A percentile compares a stretch with the other conserved stretches of the same genome.
phyloP scores from a whole-genome alignment of 2,797 vertebrate species.

The Melanotaenia boesemani region DNA sequence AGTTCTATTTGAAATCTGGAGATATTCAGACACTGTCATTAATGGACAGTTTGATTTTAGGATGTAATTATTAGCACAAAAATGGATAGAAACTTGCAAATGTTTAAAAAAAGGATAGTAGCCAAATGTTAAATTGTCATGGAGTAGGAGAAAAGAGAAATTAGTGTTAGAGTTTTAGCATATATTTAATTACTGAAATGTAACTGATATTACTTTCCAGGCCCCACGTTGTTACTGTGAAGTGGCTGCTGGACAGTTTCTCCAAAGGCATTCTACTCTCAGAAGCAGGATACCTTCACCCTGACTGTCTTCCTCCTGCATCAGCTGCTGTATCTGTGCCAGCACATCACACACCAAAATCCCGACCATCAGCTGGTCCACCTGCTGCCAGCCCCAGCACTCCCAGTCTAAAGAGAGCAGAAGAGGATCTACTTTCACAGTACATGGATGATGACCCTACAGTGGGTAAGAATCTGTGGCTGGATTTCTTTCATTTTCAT shows the following conservation, averaged over 20 bases:
- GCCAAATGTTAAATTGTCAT: no score
- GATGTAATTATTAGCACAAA: neutral
- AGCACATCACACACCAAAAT: conserved; percentile 42
- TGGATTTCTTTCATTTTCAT: neutral
- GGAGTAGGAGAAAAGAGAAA: neutral
- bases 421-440: conserved; percentile 93
- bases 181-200: neutral
- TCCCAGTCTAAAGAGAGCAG: conserved; percentile 73
- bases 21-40: no score
- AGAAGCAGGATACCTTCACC: conserved; percentile 88
- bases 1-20: neutral
- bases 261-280: conserved; percentile 86
- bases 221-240: conserved; percentile 90
- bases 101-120: neutral
- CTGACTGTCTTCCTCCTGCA: conserved; percentile 85
- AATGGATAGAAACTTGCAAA: neutral
- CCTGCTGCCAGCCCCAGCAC: conserved; percentile 50
- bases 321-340: conserved; percentile 77
- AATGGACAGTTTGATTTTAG: no score
- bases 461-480: conserved; percentile 77
- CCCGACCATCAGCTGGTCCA: conserved; percentile 43
- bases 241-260: conserved; percentile 94
- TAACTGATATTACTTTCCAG: conserved; percentile 70
- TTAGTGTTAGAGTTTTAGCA: neutral
- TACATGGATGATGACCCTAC: conserved; percentile 87